Base-by-base conservation (phyloP, 2,797 vertebrate species). In the Apodemus agrarius region DNA sequence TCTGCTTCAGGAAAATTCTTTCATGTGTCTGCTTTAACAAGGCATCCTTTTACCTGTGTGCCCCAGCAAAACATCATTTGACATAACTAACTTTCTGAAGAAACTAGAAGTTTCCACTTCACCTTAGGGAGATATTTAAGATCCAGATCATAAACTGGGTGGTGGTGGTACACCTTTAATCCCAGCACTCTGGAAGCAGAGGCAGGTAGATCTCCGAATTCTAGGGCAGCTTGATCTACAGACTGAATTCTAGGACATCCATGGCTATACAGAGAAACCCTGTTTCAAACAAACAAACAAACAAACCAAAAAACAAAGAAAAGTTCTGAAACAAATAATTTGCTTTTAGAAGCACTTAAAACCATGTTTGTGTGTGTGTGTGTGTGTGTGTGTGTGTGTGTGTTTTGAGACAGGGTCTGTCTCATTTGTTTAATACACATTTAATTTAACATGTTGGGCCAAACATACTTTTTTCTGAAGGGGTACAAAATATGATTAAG, bases 381-480 rank as follows among this genome's bases (percentile, higher is more conserved):
- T 49, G 5, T 49, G 46, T 31, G 29, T 29, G 43, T 43, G 43
- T 43, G 43, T 67, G 11, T 10, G 14, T 65, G 29, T 49, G 6
- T 49, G 46, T n/a, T 69, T 34, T n/a, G 17, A 72, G n/a, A 37
- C n/a, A 72, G 17, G 17, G 8, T 37, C 34, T 72, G 67, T 72
- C 67, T 72, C 67, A 69, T 67, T 67, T 67, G 19, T 67, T 34
- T 34, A 69, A 69, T 46, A n/a, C 40, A 76, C 34, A 81, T 72
- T 87, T 46, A 87, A 81, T 65, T 87, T 52, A 87, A n/a, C 69
- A 63, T 69, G 69, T 26, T 69, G 72, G 49, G n/a, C 24, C 49
- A 29, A 96, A 83, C 14, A 40, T 6, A 46, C 31, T 52, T 91
- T 97, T 93, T 34, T 92, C 69, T 86, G 74, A 85, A 29, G 59